Percentiles rank a stretch among this genome's conserved stretches.
Conservation (phyloP, 1,140 invertebrate species). For the Drosophila parabipectinata region DNA sequence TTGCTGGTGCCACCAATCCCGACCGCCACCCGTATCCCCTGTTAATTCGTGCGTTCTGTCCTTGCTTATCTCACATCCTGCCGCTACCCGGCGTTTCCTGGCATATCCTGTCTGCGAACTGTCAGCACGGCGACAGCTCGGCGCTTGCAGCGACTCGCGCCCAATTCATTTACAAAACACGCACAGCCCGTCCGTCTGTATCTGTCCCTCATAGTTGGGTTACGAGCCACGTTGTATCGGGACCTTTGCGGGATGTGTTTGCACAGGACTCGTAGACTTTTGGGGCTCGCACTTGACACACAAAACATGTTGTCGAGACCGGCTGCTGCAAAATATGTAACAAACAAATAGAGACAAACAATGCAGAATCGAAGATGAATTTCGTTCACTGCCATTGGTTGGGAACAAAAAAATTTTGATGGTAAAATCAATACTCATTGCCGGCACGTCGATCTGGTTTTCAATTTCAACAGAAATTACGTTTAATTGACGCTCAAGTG, state of each 20-base stretch:
- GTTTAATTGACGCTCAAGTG: constrained; percentile 57
- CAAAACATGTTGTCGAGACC: constrained; percentile 54
- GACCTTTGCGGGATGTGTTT: constrained; percentile 48
- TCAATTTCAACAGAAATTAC: constrained; percentile 61
- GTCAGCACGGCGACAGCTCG: constrained; percentile 56
- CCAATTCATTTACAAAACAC: constrained; percentile 72
- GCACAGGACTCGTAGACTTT: constrained; percentile 40
- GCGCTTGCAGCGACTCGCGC: constrained; percentile 44
- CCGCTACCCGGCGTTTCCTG: constrained; percentile 14
- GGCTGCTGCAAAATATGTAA: constrained; percentile 33
- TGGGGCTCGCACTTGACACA: constrained; percentile 55
- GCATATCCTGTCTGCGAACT: constrained; percentile 60
- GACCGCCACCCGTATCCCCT: constrained; percentile 42
- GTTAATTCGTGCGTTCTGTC: constrained; percentile 75
- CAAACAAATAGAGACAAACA: constrained; percentile 51
- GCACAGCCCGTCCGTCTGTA: constrained; percentile 38
- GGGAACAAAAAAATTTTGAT: constrained; percentile 28
- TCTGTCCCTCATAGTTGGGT: constrained; percentile 41
- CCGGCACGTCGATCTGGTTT: constrained; percentile 50
- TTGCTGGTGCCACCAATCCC: constrained; percentile 7
- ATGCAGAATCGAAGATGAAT: constrained; percentile 40
- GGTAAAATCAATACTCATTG: constrained; percentile 47
- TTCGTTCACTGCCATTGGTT: background rate
- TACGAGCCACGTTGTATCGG: constrained; percentile 14
- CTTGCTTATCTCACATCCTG: constrained; percentile 42